These are phyloP conservation scores for Asteroscopus sphinx DNA, from an alignment of 2,888 invertebrate species.

Conservation along the genomic window DNA sequence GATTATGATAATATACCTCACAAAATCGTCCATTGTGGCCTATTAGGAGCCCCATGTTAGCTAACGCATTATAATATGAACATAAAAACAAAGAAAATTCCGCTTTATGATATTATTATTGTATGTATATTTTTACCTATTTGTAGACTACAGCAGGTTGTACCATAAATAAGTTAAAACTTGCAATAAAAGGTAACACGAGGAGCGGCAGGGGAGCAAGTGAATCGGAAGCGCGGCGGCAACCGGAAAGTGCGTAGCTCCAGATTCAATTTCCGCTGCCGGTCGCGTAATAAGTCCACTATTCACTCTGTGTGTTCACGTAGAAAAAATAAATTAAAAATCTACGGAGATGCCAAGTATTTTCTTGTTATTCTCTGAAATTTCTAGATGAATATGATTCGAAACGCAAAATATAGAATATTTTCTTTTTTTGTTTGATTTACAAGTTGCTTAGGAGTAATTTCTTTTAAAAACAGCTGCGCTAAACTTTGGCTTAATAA, in stretches of 20 bases:
- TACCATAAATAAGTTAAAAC: slow-evolving; percentile 59
- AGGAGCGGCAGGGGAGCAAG: slow-evolving; percentile 61
- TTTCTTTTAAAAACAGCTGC: too few relatives aligned
- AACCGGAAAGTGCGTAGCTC: slow-evolving; percentile 86
- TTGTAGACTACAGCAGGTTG: slow-evolving; percentile 31
- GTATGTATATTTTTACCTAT: slow-evolving; percentile 14
- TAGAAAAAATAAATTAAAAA: slow-evolving; percentile 63
- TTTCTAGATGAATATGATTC: slow-evolving; percentile 3
- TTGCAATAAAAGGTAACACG: slow-evolving; percentile 70
- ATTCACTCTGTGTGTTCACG: slow-evolving; percentile 76
- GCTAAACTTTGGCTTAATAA: too few relatives aligned
- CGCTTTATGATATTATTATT: slow-evolving; percentile 22
- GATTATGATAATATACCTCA: neutral
- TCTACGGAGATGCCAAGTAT: slow-evolving; percentile 29
- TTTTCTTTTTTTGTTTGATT: neutral
- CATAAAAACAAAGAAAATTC: slow-evolving; percentile 13
- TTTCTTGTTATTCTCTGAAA: slow-evolving; percentile 30
- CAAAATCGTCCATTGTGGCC: neutral
- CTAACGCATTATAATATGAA: slow-evolving; percentile 6
- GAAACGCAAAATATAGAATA: slow-evolving; percentile 4
- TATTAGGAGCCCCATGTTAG: neutral
- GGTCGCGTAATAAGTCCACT: slow-evolving; percentile 84
- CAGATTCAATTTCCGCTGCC: slow-evolving; percentile 87
- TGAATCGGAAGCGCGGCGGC: slow-evolving; percentile 77
- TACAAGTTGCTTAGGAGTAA: neutral